Evolutionary conservation across 2,113 vertebrate genomes (phyloP).

Genomic region (Halichoerus grypus): DNA sequence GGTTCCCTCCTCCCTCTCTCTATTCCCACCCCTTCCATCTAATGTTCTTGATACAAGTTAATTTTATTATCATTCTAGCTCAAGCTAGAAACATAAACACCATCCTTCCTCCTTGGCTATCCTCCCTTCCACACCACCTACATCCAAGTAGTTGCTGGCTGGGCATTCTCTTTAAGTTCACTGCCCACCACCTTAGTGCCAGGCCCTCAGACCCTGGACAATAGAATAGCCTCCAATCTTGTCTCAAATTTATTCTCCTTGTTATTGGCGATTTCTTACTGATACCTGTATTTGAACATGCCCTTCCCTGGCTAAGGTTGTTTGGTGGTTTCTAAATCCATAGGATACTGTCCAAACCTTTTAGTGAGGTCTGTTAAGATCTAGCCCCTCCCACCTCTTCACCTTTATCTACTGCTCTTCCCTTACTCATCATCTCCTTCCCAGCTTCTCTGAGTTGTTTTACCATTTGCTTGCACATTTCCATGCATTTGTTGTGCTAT

Average conservation of each 20-base stretch:
- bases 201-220: not conserved
- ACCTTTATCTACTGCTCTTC: not conserved
- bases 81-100: not conserved
- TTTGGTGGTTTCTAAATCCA: not conserved
- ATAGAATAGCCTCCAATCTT: not conserved
- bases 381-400: not conserved
- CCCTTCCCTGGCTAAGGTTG: not conserved
- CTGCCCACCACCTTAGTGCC: too few relatives aligned
- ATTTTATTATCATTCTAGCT: not conserved
- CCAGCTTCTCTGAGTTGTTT: not conserved
- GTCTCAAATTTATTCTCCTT: not conserved
- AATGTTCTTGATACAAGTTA: not conserved
- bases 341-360: not conserved
- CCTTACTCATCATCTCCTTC: not conserved
- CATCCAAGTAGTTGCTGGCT: not conserved
- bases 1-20: not conserved
- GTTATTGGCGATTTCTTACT: not conserved
- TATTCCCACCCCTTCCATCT: not conserved
- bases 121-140: not conserved
- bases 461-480: not conserved
- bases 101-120: not conserved
- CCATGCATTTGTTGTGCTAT: not conserved
- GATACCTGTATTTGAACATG: not conserved
- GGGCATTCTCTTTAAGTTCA: not conserved
- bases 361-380: not conserved